A percentile compares a stretch with the other conserved stretches of the same genome.
Conservation (phyloP, 2,797 vertebrate genomes). For the Cossypha niveicapilla region DNA sequence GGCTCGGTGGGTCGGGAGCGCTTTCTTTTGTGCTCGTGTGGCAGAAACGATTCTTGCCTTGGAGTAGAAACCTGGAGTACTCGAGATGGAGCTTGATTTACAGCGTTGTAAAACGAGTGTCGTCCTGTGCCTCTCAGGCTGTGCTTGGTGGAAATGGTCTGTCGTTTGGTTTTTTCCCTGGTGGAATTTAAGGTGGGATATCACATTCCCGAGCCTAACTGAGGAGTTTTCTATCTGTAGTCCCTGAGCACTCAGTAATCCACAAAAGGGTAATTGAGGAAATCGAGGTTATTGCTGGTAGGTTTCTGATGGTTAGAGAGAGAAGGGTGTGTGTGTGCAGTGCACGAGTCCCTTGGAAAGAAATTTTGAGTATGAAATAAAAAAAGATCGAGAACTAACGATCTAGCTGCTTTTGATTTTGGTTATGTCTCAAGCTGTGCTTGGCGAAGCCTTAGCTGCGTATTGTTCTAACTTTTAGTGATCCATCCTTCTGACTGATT, state of each 20-base stretch:
- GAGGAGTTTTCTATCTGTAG: not conserved
- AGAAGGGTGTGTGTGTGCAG: not conserved
- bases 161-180: not conserved
- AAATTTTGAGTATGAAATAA: not conserved
- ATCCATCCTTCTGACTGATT: not conserved
- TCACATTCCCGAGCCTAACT: not conserved
- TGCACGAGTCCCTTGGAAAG: fast-evolving
- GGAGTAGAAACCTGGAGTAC: not conserved
- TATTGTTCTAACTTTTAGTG: not conserved
- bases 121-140: not conserved
- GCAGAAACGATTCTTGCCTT: not conserved
- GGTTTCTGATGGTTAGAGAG: not conserved
- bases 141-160: not conserved
- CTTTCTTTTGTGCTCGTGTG: not conserved
- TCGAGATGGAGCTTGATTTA: not conserved
- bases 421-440: not conserved
- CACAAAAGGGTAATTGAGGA: not conserved
- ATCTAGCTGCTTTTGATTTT: not conserved
- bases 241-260: not conserved
- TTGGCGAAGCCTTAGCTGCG: not conserved
- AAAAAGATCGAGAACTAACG: not conserved
- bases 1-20: not conserved
- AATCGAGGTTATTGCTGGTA: not conserved
- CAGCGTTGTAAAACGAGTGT: not conserved
- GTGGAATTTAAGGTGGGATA: not conserved